A percentile compares a stretch with the other conserved stretches of the same genome.
Conservation (phyloP, 2,797 vertebrate species). For the Manis pentadactyla region DNA sequence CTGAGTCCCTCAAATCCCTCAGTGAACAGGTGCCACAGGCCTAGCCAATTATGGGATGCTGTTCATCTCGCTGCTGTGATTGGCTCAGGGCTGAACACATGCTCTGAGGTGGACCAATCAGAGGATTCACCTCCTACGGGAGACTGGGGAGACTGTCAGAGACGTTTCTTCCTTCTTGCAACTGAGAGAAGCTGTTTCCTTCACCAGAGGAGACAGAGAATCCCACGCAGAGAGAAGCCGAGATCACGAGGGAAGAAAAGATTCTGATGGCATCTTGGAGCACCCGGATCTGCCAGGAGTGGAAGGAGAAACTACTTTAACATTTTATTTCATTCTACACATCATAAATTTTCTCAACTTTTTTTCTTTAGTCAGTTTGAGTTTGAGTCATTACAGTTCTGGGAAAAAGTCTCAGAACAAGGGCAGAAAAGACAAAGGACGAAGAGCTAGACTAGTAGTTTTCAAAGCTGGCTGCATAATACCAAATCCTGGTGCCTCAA, state of each 20-base stretch:
- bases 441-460: not conserved
- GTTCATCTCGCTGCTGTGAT: not conserved
- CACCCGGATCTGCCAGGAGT: not conserved
- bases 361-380: not conserved
- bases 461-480: not conserved
- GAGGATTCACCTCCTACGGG: not conserved
- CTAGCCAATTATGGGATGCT: not conserved
- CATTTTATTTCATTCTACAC: not conserved
- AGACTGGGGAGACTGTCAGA: not conserved
- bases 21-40: not conserved
- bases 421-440: not conserved
- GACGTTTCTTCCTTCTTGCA: fast-evolving
- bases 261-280: not conserved
- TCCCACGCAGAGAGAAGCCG: fast-evolving
- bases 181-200: fast-evolving
- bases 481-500: not conserved
- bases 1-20: too few relatives aligned
- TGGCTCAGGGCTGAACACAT: not conserved
- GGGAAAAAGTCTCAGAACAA: not conserved
- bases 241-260: too few relatives aligned
- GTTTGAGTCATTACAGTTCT: not conserved
- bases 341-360: not conserved
- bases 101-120: not conserved
- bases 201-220: fast-evolving
- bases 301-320: not conserved